Base-by-base conservation (phyloP, 2,797 vertebrate genomes). In the Orientallactaga sibirica region DNA sequence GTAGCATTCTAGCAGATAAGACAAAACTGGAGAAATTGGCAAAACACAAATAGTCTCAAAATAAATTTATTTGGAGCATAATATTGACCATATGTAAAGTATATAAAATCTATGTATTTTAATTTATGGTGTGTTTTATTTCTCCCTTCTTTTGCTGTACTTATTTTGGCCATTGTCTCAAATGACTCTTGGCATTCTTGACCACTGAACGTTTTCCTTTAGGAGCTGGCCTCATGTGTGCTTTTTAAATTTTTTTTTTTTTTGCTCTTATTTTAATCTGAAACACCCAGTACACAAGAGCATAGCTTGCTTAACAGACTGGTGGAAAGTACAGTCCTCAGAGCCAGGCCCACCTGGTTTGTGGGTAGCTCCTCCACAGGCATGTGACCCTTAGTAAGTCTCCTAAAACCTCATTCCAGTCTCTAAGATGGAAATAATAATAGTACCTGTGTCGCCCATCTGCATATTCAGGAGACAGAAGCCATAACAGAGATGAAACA, bases 81-180 rank as follows among this genome's bases (percentile, higher is more conserved):
- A n/a, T 52, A 91, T 78, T 85, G 92, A 95, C 92, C 93, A 97
- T 95, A 86, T 86, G 93, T 78, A 88, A 95, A 96, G 90, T 52
- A 52, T 84, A 10, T 64, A 86, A 88, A 92, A 79, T 48, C 3
- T 48, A 48, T 48, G 43, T 48, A 48, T 48, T 48, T 48, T 48
- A 48, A 85, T 88, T 91, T 70, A 92, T 78, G 78, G 92, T 86
- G 91, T 73, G n/a, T 76, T 80, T 85, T 52, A 37, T 20, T 29
- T 4, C 18, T 16, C 25, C 18, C 78, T 76, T 84, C 79, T 85
- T 86, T 27, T 76, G 67, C 19, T 20, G 74, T 97, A 93, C 97
- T 98, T 98, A 86, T 92, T 91, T 97, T 97, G 96, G 96, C 93
- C 41, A 68, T 94, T 96, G 91, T 33, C 86, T 97, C 37, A 37